Evolutionary conservation across 1,140 invertebrate species (phyloP), one percentile per base, ranked within the genome.

Genomic region (Luehdorfia chinensis): DNA sequence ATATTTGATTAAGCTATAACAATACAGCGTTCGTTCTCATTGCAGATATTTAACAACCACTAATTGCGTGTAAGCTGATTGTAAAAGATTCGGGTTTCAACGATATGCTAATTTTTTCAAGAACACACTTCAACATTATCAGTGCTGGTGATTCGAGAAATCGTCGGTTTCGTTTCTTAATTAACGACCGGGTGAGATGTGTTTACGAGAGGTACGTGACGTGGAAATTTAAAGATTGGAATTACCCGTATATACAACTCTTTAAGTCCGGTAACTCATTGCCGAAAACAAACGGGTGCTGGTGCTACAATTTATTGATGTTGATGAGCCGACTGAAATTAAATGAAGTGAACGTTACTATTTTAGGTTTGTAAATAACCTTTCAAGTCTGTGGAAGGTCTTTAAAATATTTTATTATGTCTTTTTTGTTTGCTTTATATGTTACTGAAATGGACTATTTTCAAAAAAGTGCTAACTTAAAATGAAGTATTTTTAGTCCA

Each of bases 191-290:
- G 25, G 23, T 28, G 39, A 27, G 39, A 43, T 30, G 9, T 43
- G 27, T 43, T 43, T 43, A 43, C 39, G 39, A 43, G 14, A 28
- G 25, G 9, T 18, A 43, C 39, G 39, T 43, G 39, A 30, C 4
- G 25, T 43, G 39, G 39, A 19, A 37, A 19, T 21, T 37, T 37
- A 37, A 37, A 37, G 34, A 5, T 28, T 43, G 11, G 18, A 41
- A 41, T 27, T 16, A 43, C 39, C 23, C 23, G 25, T 25, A 43
- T 43, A 43, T 16, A 11, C 39, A 15, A 27, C 12, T n/a, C 9
- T 30, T 41, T 16, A 4, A 11, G 16, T 3, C 34, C 9, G 34
- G 18, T 37, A 37, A 37, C 34, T 37, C 34, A 37, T 43, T 43
- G 16, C 15, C 6, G 18, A 37, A 43, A 2, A 16, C 39, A 30